These are phyloP conservation scores for Diogma glabrata DNA, from an alignment of 2,888 invertebrate genomes.

Conservation along the genomic window DNA sequence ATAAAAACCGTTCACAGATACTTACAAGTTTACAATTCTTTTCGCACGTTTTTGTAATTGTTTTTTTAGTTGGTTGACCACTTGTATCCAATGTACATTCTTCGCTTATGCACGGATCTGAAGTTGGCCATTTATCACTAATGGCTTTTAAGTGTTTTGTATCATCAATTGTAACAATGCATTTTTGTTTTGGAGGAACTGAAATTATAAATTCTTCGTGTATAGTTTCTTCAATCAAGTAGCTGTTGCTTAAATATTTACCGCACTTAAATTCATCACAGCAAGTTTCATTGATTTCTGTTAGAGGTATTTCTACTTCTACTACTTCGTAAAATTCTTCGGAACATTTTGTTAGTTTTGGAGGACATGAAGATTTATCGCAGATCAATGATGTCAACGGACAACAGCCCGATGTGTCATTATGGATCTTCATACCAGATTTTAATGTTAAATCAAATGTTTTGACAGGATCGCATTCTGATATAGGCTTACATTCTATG, in stretches of 20 bases:
- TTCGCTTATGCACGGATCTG: conserved; percentile 36
- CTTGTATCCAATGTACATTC: conserved; percentile 30
- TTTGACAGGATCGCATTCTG: conserved; percentile 49
- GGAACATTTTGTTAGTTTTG: conserved; percentile 34
- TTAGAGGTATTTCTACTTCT: conserved; percentile 9
- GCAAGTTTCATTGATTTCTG: conserved; percentile 36
- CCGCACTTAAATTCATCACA: conserved; percentile 57
- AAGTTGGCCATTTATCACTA: conserved; percentile 38
- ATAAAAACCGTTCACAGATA: too few relatives aligned
- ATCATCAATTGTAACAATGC: conserved; percentile 30
- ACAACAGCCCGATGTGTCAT: conserved; percentile 60
- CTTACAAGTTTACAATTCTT: conserved; percentile 23
- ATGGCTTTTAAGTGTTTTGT: conserved; percentile 30
- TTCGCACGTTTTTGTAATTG: conserved; percentile 26
- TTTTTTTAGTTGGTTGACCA: conserved; percentile 25
- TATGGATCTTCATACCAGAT: conserved; percentile 48
- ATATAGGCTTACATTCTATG: conserved; percentile 64
- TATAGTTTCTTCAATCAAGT: too few relatives aligned
- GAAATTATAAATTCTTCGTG: too few relatives aligned
- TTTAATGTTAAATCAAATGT: conserved; percentile 39
- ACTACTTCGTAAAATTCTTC: conserved; percentile 44
- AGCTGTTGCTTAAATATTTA: too few relatives aligned
- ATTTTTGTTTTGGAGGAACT: conserved; percentile 31
- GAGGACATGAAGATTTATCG: conserved; percentile 48
- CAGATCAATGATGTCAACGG: conserved; percentile 49